Evolutionary conservation across 2,888 invertebrate genomes (phyloP), one percentile per base, ranked within the genome.

Genomic region (Lottia gigantea): DNA sequence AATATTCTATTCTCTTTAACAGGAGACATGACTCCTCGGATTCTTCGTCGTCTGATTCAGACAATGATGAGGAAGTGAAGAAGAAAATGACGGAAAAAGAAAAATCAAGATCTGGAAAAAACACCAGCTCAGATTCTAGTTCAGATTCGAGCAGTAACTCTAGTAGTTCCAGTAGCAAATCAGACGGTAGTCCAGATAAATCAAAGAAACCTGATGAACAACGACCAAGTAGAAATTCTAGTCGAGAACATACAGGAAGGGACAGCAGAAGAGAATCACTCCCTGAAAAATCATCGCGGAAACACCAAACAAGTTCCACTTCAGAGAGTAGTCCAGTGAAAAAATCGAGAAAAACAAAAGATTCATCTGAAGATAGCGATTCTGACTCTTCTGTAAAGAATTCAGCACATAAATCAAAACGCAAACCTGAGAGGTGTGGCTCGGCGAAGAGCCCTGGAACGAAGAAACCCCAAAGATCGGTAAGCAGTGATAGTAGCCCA

Each of bases 391-490:
- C 40, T 40, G 40, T 40, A 40, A 40, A 40, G 40, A 40, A 40
- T 6, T 23, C 25, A 14, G 7, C 26, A 26, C 64, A 8, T 8
- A 64, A 31, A 25, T 8, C 23, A 1, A 31, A 19, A 23, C 7
- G 19, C 61, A 49, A 66, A 46, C 66, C 64, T 25, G 62, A 68
- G 15, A 45, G 40, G 7, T 31, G 40, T n/a, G 25, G 26, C 40
- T 46, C 25, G 8, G 66, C 67, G 1, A 67, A 64, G 62, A 64
- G 61, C 46, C 25, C 26, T 14, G 55, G 46, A 19, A 64, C 31
- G 14, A 67, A 61, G 11, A 70, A 45, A n/a, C 55, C 64, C 23
- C 65, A 66, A 46, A 68, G 47, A 61, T 25, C 62, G n/a, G 64
- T 47, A 61, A 23, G 70, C 40, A 46, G 47, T 45, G 67, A 46